phyloP scores from a whole-genome alignment of 2,113 vertebrate species.

The Blennius ocellaris region DNA sequence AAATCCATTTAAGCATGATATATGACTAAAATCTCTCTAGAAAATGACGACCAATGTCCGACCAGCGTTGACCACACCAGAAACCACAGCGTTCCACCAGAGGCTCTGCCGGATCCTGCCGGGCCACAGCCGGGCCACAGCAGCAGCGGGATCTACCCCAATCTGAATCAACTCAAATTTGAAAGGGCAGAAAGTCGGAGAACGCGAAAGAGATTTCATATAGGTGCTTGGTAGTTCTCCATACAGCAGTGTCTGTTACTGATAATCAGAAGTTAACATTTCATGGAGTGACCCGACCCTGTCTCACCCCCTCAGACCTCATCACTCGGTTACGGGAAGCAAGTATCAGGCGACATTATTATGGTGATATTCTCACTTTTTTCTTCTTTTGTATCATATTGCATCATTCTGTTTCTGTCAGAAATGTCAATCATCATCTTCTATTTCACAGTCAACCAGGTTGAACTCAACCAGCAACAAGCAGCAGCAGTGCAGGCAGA shows the following conservation, averaged over 20 bases:
- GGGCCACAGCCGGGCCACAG: background rate
- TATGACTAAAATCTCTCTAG: constrained; percentile 19
- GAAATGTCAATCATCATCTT: constrained; percentile 11
- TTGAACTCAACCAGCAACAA: constrained; percentile 46
- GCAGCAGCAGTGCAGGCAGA: background rate
- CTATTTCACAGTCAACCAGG: constrained; percentile 61
- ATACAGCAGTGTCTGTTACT: background rate
- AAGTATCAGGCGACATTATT: constrained; percentile 55
- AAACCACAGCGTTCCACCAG: background rate
- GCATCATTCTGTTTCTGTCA: background rate
- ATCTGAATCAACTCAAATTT: constrained; percentile 16
- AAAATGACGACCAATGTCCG: constrained; percentile 68
- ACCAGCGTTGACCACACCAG: background rate
- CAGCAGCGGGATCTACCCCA: constrained; percentile 23
- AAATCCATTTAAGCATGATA: background rate
- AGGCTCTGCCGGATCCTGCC: background rate
- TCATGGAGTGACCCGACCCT: constrained; percentile 1
- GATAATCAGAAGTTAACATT: background rate
- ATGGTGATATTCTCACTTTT: constrained; percentile 62
- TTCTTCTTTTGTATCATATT: background rate
- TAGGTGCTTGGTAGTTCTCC: constrained; percentile 43
- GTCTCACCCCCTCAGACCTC: constrained; percentile 52
- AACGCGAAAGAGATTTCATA: constrained; percentile 44
- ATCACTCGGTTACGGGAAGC: constrained; percentile 58
- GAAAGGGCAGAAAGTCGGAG: constrained; percentile 23